Percentiles rank a stretch among this genome's conserved stretches.
phyloP scores from a whole-genome alignment of 2,113 vertebrate genomes.

The Nyctereutes procyonoides region DNA sequence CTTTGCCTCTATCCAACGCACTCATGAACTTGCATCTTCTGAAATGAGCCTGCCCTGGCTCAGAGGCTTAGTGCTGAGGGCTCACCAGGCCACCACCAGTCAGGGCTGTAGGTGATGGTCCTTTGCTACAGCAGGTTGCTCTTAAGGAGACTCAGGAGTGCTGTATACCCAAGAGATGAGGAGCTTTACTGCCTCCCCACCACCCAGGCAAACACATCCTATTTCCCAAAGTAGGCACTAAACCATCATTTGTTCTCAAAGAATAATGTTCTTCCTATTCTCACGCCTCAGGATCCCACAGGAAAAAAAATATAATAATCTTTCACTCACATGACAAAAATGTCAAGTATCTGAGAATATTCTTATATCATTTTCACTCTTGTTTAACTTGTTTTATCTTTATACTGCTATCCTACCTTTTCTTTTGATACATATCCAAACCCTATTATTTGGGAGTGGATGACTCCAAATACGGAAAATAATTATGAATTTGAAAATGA shows the following conservation, averaged over 20 bases:
- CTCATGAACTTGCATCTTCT: not conserved
- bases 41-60: not conserved
- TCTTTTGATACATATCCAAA: not conserved
- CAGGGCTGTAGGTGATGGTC: not conserved
- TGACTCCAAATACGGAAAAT: not conserved
- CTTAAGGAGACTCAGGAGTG: too few species aligned
- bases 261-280: not conserved
- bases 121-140: not conserved
- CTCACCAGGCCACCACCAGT: accelerated
- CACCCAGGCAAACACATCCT: not conserved
- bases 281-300: not conserved
- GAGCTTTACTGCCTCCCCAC: not conserved
- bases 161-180: not conserved
- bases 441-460: not conserved
- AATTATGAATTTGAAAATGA: not conserved
- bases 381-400: not conserved
- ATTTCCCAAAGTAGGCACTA: not conserved
- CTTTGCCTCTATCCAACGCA: not conserved
- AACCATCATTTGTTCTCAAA: not conserved
- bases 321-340: not conserved
- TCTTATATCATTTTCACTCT: not conserved
- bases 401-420: not conserved
- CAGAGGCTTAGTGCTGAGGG: not conserved
- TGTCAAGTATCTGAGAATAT: not conserved
- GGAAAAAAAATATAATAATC: not conserved